phyloP scores from a whole-genome alignment of 2,797 vertebrate species.

The Lates japonicus region DNA sequence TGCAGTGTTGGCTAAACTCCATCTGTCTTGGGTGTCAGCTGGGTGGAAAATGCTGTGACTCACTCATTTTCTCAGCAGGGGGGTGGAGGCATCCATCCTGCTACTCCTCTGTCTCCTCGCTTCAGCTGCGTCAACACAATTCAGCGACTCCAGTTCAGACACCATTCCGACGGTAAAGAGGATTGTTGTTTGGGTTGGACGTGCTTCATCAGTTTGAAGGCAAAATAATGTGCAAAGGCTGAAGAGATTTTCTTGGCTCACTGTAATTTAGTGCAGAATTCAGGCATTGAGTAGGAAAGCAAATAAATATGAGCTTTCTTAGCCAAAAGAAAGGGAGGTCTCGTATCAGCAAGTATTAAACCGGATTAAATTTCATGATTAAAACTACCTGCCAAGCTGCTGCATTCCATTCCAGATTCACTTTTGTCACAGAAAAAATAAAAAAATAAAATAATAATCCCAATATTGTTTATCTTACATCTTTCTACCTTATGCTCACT shows the following conservation, averaged over 20 bases:
- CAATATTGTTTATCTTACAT: background rate
- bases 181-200: conserved; percentile 61
- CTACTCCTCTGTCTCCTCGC: conserved; percentile 58
- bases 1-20: conserved; percentile 72
- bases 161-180: conserved; percentile 53
- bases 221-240: conserved; percentile 62
- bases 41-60: conserved; percentile 76
- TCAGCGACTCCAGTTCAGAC: conserved; percentile 56
- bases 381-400: conserved; percentile 16
- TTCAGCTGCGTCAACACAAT: conserved; percentile 65
- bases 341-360: conserved; percentile 42
- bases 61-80: conserved; percentile 77
- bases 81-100: conserved; percentile 58
- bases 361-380: conserved; percentile 44
- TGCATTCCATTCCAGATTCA: conserved; percentile 19
- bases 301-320: conserved; percentile 50
- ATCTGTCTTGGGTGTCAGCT: conserved; percentile 81
- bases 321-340: conserved; percentile 52
- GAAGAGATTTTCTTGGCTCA: conserved; percentile 53
- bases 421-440: conserved; percentile 11
- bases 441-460: background rate
- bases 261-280: conserved; percentile 60
- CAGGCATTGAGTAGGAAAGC: conserved; percentile 28
- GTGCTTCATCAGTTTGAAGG: conserved; percentile 62
- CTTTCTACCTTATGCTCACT: background rate